Evolutionary conservation across 35 echinoderm and acorn worm genomes (phyloP).

Genomic region (Strongylocentrotus purpuratus): DNA sequence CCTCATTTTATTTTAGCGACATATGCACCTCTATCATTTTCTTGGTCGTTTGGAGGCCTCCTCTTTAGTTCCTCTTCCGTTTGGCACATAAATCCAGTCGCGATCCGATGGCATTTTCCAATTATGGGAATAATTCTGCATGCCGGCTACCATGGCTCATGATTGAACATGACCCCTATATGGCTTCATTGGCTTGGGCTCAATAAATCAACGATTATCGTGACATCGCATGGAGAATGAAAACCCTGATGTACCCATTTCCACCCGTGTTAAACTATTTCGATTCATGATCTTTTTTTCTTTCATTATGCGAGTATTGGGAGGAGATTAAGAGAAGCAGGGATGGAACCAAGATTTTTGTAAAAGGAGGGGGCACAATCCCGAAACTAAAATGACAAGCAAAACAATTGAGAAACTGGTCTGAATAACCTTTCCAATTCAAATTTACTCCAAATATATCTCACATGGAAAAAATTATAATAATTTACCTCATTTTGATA

Average conservation of each 20-base stretch:
- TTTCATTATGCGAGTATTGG: background rate
- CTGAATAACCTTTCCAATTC: no score
- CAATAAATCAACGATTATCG: background rate
- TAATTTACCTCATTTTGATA: background rate
- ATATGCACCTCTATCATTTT: background rate
- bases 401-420: no score
- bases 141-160: background rate
- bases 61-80: background rate
- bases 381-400: no score
- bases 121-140: conserved; percentile 1
- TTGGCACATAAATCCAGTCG: background rate
- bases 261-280: background rate
- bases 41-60: background rate
- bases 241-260: background rate
- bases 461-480: no score
- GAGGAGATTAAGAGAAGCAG: background rate
- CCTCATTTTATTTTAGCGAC: background rate
- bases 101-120: background rate
- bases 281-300: background rate
- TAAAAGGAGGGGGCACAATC: no score
- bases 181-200: background rate
- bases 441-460: no score
- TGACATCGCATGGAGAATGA: background rate
- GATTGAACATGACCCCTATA: background rate
- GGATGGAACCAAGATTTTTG: no score